Evolutionary conservation across 2,888 invertebrate genomes (phyloP).

Genomic region (Drosophila monieri): DNA sequence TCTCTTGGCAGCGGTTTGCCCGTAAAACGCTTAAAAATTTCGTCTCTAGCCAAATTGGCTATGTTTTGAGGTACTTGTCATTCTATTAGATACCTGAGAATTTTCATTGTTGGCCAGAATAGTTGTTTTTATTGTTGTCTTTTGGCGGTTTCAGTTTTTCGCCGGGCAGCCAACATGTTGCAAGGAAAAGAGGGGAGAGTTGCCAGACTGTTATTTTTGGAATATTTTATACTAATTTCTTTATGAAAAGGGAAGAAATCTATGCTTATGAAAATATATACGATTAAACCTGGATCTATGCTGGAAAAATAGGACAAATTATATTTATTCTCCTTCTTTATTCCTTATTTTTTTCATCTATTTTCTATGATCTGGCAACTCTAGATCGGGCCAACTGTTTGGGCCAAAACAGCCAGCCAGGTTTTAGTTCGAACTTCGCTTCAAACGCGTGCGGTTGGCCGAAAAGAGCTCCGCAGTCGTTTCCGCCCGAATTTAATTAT

Average conservation of each 20-base stretch:
- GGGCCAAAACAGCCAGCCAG: conserved; percentile 19
- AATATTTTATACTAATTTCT: too few relatives aligned
- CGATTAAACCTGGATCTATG: rapidly evolving
- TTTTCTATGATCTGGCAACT: conserved; percentile 6
- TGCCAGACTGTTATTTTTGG: conserved; percentile 5
- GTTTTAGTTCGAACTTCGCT: conserved; percentile 64
- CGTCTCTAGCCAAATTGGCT: conserved; percentile 30
- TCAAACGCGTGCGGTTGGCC: conserved; percentile 67
- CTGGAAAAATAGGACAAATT: too few relatives aligned
- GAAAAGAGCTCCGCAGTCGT: conserved; percentile 8
- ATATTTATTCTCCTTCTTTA: neutral
- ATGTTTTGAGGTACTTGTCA: conserved; percentile 15
- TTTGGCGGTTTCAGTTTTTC: conserved; percentile 16
- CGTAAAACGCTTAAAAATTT: conserved; percentile 9
- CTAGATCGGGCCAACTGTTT: conserved; percentile 23
- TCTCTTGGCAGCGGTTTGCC: conserved; percentile 11
- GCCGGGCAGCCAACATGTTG: conserved; percentile 8
- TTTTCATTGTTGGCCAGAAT: conserved; percentile 27
- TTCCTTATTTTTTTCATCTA: neutral
- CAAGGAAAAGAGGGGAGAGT: neutral
- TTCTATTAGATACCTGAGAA: conserved; percentile 22
- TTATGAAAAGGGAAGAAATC: neutral
- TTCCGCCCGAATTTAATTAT: conserved; percentile 30
- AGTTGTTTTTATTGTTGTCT: conserved; percentile 7
- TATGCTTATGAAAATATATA: neutral